A percentile compares a stretch with the other conserved stretches of the same genome.
Evolutionary conservation across 2,797 vertebrate genomes (phyloP).

Genomic region (Enoplosus armatus): DNA sequence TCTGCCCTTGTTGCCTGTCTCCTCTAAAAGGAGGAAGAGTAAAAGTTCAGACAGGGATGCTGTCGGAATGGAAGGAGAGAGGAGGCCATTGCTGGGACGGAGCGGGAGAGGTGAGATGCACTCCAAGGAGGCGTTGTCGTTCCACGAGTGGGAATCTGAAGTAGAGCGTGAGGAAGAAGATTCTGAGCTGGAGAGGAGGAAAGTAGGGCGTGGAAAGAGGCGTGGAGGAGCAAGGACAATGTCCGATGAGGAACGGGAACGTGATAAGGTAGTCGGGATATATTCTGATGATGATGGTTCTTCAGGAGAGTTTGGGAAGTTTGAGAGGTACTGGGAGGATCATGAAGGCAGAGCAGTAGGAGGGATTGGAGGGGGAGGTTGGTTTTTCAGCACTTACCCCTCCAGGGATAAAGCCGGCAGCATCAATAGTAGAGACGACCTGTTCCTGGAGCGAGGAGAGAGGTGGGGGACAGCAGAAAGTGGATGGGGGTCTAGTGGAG

Average conservation of each 20-base stretch:
- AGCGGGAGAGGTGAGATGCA: constrained; percentile 75
- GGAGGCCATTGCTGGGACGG: constrained; percentile 80
- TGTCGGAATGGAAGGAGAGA: constrained; percentile 81
- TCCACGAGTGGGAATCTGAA: constrained; percentile 87
- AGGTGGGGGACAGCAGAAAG: constrained; percentile 79
- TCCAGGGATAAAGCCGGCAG: constrained; percentile 86
- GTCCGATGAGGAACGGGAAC: constrained; percentile 83
- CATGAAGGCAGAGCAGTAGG: constrained; percentile 85
- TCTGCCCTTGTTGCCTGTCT: constrained; percentile 83
- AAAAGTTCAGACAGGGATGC: constrained; percentile 83
- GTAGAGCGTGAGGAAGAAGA: constrained; percentile 80
- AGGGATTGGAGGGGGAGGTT: constrained; percentile 87
- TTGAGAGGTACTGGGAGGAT: constrained; percentile 88
- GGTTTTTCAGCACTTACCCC: constrained; percentile 89
- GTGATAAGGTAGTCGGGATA: constrained; percentile 82
- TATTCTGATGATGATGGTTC: constrained; percentile 84
- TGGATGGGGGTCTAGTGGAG: constrained; percentile 79
- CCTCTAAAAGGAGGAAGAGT: constrained; percentile 84
- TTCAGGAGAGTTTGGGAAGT: constrained; percentile 88
- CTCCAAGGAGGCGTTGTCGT: constrained; percentile 83
- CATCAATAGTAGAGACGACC: constrained; percentile 85
- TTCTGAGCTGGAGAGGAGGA: constrained; percentile 81
- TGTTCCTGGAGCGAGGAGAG: constrained; percentile 81
- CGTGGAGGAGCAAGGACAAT: constrained; percentile 74
- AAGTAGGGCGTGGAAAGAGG: constrained; percentile 75